Evolutionary conservation across 2,113 vertebrate species (phyloP).

Genomic region (Cyprinodon tularosa): DNA sequence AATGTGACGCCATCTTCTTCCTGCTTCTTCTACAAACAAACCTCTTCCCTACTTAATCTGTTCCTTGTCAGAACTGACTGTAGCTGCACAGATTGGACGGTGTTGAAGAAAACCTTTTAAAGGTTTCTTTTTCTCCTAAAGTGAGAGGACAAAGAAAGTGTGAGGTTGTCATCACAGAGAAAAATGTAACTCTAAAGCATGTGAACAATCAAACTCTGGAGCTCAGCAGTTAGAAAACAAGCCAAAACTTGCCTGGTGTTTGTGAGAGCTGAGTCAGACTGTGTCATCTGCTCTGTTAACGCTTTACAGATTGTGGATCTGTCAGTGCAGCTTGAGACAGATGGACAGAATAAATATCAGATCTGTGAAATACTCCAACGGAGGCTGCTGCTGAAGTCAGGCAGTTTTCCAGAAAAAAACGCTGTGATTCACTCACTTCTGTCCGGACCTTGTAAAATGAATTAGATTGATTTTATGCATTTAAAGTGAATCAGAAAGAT

Average conservation of each 20-base stretch:
- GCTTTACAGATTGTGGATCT: conserved; percentile 49
- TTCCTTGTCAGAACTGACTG: too few relatives aligned
- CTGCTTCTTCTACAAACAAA: too few relatives aligned
- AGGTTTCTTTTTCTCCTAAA: too few relatives aligned
- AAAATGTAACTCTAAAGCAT: neutral
- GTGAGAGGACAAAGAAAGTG: too few relatives aligned
- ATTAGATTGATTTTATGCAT: neutral
- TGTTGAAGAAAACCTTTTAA: too few relatives aligned
- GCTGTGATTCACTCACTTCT: neutral
- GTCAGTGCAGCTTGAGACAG: conserved; percentile 46
- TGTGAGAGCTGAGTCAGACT: conserved; percentile 36
- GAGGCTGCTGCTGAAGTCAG: conserved; percentile 23
- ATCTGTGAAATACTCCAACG: conserved; percentile 5
- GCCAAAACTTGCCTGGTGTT: conserved; percentile 19
- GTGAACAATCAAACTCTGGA: neutral
- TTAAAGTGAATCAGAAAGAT: neutral
- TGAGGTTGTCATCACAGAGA: neutral
- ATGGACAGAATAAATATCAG: conserved; percentile 53
- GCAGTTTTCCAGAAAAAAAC: conserved; percentile 1
- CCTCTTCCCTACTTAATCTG: too few relatives aligned
- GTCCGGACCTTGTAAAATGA: neutral
- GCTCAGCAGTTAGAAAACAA: too few relatives aligned
- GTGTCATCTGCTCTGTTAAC: conserved; percentile 48
- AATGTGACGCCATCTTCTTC: too few relatives aligned
- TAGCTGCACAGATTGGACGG: too few relatives aligned